Evolutionary conservation across 2,113 vertebrate genomes (phyloP), one percentile per base, ranked within the genome.

Genomic region (Pandion haliaetus): DNA sequence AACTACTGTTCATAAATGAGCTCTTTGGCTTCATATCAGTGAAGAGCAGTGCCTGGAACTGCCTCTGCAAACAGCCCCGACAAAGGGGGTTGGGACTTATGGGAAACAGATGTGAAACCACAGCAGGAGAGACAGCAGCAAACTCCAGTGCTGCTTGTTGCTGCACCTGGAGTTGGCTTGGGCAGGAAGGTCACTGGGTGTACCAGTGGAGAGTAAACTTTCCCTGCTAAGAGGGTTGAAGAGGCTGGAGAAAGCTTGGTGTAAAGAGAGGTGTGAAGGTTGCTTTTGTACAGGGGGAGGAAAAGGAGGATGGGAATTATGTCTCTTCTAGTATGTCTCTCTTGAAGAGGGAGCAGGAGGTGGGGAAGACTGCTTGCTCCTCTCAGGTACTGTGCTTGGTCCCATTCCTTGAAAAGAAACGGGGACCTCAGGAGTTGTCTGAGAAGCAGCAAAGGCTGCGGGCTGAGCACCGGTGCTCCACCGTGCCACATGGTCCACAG

Each of bases 401-500:
- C 19, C 25, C 45, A 20, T 36, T 72, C 38, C 66, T 69, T 74
- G 47, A 23, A 69, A 80, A 85, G 32, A 69, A 80, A 58, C 0
- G 0, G 42, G 28, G 61, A 50, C 19, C 34, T 28, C 32, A 73
- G 49, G 55, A 57, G 11, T 25, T 44, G 28, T 49, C 81, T 31
- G 42, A 38, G 61, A 74, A 74, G 28, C 2, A 2, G 45, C 47
- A 36, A 29, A 80, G 52, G 65, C 73, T 61, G 34, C 0, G 1
- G 40, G 18, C 34, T 19, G 40, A 50, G 47, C 15, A 32, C 29
- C 0, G 2, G 44, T 2, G 26, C 38, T 38, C 24, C 2, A 5
- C 13, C n/a, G n/a, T 29, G 55, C 72, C 77, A 55, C 2, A 2
- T 42, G 70, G 23, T 83, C 49, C 0, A 1, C 1, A 4, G 7